Evolutionary conservation across 1,140 invertebrate species (phyloP), one percentile per base, ranked within the genome.

Genomic region (Metaphire vulgaris): DNA sequence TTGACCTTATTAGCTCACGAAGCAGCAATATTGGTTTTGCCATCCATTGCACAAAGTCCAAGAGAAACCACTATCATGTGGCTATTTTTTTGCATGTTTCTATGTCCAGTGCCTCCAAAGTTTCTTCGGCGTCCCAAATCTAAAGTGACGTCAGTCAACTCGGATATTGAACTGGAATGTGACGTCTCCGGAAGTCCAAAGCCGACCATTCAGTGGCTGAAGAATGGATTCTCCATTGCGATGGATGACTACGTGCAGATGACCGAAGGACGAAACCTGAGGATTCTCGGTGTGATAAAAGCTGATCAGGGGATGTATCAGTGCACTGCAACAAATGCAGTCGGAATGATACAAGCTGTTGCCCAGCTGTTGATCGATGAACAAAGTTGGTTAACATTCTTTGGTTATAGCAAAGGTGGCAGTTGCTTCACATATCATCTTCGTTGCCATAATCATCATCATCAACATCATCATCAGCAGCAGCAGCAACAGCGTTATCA

Each of bases 291-390:
- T n/a, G 88, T 97, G 69, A 89, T 99, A 76, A 85, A 87, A 66
- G 90, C 91, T 78, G 96, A 99, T 87, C 90, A 92, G 69, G 96
- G 95, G 34, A 92, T 98, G 86, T 98, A 98, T 86, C 95, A 98
- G 86, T 99, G 96, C 87, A 88, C 93, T 72, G 96, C 92, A 21
- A 87, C 88, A n/a, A 98, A 97, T 86, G 86, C 91, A 1, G 93
- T 92, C 26, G 95, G 95, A 68, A 93, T 90, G 82, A 90, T 95
- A 15, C 93, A 95, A 86, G 90, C 93, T 0, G 89, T 91, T 26
- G 92, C 95, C 0, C 90, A 92, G 77, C 88, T 98, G 1, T 87
- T 90, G 15, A 92, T 98, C 31, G 87, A 91, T 66, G 88, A 89
- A 78, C 88, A 90, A 82, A 92, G 93, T 94, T n/a, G n/a, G n/a